Evolutionary conservation across 2,888 invertebrate genomes (phyloP).

Genomic region (Caenorhabditis sp.): DNA sequence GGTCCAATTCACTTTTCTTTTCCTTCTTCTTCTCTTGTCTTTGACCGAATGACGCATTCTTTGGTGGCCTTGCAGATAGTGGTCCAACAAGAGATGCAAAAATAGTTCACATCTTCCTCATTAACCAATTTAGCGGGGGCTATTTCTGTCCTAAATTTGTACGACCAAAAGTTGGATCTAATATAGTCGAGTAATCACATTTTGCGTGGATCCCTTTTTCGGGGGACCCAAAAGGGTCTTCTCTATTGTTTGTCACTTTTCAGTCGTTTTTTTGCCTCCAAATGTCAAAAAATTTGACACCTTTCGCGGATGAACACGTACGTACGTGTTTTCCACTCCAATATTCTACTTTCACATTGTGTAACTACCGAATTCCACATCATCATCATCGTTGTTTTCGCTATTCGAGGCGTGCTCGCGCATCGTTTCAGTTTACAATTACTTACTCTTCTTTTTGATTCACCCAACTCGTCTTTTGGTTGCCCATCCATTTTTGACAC

Average conservation of each 20-base stretch:
- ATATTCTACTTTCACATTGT: conserved; percentile 6
- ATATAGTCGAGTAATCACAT: conserved; percentile 30
- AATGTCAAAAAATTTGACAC: conserved; percentile 33
- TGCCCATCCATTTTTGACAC: conserved; percentile 26
- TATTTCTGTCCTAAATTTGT: neutral
- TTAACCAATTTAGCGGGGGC: conserved; percentile 19
- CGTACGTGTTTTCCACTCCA: conserved; percentile 2
- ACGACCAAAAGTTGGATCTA: conserved; percentile 14
- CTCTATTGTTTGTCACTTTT: neutral
- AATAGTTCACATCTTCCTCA: conserved; percentile 24
- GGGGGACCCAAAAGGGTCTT: neutral
- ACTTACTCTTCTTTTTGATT: conserved; percentile 5
- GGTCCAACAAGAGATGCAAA: conserved; percentile 29
- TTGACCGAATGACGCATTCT: conserved; percentile 36
- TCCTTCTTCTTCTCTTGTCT: conserved; percentile 8
- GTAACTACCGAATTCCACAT: neutral
- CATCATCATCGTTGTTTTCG: neutral
- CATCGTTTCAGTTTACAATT: neutral
- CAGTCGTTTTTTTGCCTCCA: conserved; percentile 1
- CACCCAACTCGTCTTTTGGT: neutral
- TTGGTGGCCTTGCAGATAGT: conserved; percentile 11
- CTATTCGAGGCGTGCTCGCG: neutral
- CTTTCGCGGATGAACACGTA: conserved; percentile 6
- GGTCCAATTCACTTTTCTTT: conserved; percentile 20
- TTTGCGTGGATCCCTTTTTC: conserved; percentile 24